Evolutionary conservation across 2,888 invertebrate species (phyloP).

Genomic region (Augiades crinisus): DNA sequence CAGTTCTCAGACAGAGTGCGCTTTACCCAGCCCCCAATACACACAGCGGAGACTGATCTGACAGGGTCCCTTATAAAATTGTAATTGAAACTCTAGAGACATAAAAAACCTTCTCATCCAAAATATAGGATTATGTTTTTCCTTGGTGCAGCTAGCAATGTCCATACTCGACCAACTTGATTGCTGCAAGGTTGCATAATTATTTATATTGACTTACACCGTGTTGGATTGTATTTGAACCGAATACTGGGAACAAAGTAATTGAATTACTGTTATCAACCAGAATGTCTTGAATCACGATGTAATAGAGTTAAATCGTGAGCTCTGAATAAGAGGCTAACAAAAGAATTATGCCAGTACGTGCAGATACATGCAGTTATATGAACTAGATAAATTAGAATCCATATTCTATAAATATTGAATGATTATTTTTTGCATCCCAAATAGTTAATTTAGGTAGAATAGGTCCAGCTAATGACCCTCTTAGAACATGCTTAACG

Average conservation of each 20-base stretch:
- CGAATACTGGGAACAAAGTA: conserved; percentile 30
- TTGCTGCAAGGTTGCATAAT: conserved; percentile 24
- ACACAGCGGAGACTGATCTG: conserved; percentile 19
- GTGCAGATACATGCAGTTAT: conserved; percentile 26
- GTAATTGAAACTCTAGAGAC: conserved; percentile 1
- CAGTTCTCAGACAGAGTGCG: conserved; percentile 17
- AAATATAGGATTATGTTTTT: conserved; percentile 23
- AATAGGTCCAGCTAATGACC: conserved; percentile 16
- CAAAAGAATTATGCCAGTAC: conserved; percentile 27
- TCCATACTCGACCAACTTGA: conserved; percentile 32
- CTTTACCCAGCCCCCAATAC: conserved; percentile 27
- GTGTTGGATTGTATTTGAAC: conserved; percentile 36
- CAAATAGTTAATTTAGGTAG: conserved; percentile 27
- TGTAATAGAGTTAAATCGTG: conserved; percentile 32
- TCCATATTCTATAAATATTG: conserved; percentile 10
- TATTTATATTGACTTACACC: too few relatives aligned
- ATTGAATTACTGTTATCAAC: conserved; percentile 26
- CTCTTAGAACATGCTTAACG: conserved; percentile 30
- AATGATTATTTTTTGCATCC: conserved; percentile 27
- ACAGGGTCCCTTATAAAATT: conserved; percentile 20
- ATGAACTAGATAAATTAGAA: conserved; percentile 16
- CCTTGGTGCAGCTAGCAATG: conserved; percentile 12
- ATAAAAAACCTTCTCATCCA: conserved; percentile 22
- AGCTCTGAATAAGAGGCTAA: conserved; percentile 31
- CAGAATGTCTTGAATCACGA: conserved; percentile 22